Evolutionary conservation across 2,888 invertebrate species (phyloP), one percentile per base, ranked within the genome.

Genomic region (Athalia circularis): DNA sequence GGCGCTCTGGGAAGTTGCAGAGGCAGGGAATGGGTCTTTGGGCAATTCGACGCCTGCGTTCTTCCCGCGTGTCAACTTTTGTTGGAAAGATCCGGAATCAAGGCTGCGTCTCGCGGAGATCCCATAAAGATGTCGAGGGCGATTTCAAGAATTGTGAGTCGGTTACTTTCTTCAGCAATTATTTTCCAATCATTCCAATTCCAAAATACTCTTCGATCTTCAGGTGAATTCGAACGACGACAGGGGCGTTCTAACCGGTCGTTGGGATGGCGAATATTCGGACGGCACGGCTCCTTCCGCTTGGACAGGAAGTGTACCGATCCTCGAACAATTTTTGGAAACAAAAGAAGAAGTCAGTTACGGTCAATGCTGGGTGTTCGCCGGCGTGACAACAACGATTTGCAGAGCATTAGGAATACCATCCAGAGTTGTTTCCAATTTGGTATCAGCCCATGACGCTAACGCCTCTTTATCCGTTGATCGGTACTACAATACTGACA

Each of bases 331-430:
- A 87, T 97, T 94, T 90, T 88, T 93, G 82, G 93, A 92, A 87
- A 94, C 92, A 0, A 92, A 92, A 80, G 90, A 92, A 64, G 93
- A 95, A 5, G 96, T 97, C 7, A 92, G 92, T 15, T 97, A 95
- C 85, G 97, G 96, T 4, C 97, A 97, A 87, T 97, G 97, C 88
- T 97, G 96, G 96, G 96, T 96, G 3, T 97, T 96, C 87, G 95
- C 96, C 50, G 96, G 96, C 0, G 94, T 96, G 11, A 93, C 94
- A 1, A 95, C 95, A n/a, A 94, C 96, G 82, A 95, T 96, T 4
- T 96, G 95, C 88, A 92, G 96, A 8, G 95, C 96, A 0, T 91
- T 96, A 9, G 96, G 96, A 6, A 94, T 96, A 68, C 96, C 96
- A 0, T 95, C 95, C 2, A 93, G 96, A 64, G 95, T 95, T 13